Percentiles rank a stretch among this genome's conserved stretches.
These are phyloP conservation scores for Epinephelus fuscoguttatus DNA, from an alignment of 2,113 vertebrate genomes.

Conservation along the genomic window DNA sequence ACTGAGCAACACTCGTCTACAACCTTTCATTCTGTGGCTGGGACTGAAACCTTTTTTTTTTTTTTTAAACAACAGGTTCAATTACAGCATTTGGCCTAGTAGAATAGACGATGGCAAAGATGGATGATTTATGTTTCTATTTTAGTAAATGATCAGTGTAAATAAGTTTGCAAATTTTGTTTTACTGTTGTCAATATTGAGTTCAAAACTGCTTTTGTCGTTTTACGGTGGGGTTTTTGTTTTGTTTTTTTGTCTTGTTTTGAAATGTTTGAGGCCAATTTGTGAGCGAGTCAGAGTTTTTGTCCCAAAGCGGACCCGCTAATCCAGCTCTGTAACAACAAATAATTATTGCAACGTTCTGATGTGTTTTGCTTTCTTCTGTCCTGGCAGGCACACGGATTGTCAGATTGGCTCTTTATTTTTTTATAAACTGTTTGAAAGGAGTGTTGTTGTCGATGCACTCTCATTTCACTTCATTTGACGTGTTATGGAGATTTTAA, in stretches of 20 bases:
- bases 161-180: constrained; percentile 65
- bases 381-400: constrained; percentile 59
- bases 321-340: constrained; percentile 62
- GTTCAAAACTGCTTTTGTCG: constrained; percentile 52
- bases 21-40: constrained; percentile 17
- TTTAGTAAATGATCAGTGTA: constrained; percentile 68
- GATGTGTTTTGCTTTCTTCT: constrained; percentile 58
- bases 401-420: constrained; percentile 69
- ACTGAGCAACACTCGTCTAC: constrained; percentile 42
- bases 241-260: constrained; percentile 38
- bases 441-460: constrained; percentile 51
- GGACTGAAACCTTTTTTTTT: constrained; percentile 13
- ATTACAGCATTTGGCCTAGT: constrained; percentile 10
- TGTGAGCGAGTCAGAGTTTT: constrained; percentile 44
- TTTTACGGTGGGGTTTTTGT: constrained; percentile 47
- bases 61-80: constrained; percentile 12
- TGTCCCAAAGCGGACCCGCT: constrained; percentile 30
- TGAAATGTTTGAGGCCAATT: constrained; percentile 72
- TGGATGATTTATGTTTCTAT: constrained; percentile 44
- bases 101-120: not conserved
- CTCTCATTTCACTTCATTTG: constrained; percentile 56
- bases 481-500: not conserved
- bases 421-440: constrained; percentile 76
- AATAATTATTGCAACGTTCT: constrained; percentile 54
- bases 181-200: constrained; percentile 55